Evolutionary conservation across 1,140 invertebrate genomes (phyloP), one percentile per base, ranked within the genome.

Genomic region (Lysiphlebus fabarum): DNA sequence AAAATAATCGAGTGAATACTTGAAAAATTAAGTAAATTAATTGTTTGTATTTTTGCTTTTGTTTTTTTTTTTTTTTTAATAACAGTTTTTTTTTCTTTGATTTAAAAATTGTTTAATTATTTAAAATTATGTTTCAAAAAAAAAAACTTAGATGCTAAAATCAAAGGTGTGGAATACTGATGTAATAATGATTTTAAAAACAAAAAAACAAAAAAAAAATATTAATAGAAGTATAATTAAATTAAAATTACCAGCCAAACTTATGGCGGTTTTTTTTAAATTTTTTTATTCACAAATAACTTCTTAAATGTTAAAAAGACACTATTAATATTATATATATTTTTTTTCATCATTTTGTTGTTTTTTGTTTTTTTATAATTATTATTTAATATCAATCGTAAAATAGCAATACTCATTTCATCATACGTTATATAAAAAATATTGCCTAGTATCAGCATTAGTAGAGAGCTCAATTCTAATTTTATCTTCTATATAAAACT

Each of bases 131-230:
- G 34, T 55, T 53, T 50, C 37, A n/a, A 59, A 53, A 57, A 44
- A 55, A 53, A 44, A 56, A 75, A 67, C 73, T 75, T 74, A 74
- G 71, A 59, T 56, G 61, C 70, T 77, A 76, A 73, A 74, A 70
- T 71, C 68, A 73, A 73, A 71, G 68, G 65, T 70, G 65, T 76
- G 68, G 74, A 79, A 78, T 77, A 79, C 75, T 78, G 76, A 79
- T 58, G 64, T 68, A 75, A 68, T 73, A 72, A 65, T 26, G 17
- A 26, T 26, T 26, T 26, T 26, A 61, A 66, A 70, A 69, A 26
- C 55, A n/a, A 51, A 34, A 51, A 14, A 51, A n/a, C n/a, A 12
- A 37, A 36, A 51, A 51, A 51, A 12, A 37, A 3, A 38, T 57
- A 68, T 66, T 73, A 74, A 66, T 69, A 73, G 67, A 56, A 50